Conservation (phyloP, 2,797 vertebrate genomes). For the Propithecus deckenii region DNA sequence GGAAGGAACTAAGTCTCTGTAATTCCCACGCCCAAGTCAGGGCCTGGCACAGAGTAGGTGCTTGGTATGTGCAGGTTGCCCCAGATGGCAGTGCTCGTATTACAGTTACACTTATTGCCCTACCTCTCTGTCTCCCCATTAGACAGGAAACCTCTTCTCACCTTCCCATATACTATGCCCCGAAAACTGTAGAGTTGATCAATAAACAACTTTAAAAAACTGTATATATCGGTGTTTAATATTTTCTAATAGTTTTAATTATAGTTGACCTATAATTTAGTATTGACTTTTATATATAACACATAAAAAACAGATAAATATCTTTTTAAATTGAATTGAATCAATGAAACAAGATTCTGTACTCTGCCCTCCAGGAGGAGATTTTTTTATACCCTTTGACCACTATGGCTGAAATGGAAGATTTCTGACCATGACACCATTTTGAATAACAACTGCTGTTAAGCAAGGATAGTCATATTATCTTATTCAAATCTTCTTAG, state of each 20-base stretch:
- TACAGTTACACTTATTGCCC: background rate
- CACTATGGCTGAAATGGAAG: background rate
- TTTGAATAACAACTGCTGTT: background rate
- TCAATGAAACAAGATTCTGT: background rate
- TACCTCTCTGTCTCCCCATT: background rate
- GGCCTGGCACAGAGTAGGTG: background rate
- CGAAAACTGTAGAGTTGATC: background rate
- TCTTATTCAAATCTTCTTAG: background rate
- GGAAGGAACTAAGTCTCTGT: background rate
- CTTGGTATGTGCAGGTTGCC: background rate
- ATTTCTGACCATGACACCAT: background rate
- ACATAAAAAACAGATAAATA: background rate
- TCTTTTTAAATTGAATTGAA: background rate
- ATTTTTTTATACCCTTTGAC: background rate
- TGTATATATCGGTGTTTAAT: background rate
- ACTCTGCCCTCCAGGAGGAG: background rate
- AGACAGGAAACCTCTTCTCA: background rate
- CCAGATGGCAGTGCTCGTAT: background rate
- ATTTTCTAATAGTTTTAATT: background rate
- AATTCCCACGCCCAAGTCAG: background rate
- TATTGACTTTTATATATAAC: slow-evolving; percentile 24
- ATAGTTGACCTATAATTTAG: background rate
- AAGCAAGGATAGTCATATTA: background rate
- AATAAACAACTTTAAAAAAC: background rate
- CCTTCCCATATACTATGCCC: background rate